Evolutionary conservation across 2,113 vertebrate species (phyloP).

Genomic region (Columbina picui): DNA sequence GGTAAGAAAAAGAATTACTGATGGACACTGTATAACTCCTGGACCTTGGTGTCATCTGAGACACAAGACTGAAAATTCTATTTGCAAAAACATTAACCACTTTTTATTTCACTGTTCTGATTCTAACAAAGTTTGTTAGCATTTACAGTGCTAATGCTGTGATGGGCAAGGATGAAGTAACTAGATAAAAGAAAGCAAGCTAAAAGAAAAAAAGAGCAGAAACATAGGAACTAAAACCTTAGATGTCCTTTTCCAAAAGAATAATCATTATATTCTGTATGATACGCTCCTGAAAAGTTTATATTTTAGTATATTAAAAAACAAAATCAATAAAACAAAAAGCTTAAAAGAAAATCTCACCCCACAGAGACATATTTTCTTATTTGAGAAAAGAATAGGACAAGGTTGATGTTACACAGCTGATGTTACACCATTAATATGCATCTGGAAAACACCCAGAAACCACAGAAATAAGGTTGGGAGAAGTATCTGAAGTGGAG

Average conservation of each 20-base stretch:
- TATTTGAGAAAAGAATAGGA: background rate
- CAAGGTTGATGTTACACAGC: background rate
- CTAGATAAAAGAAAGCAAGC: background rate
- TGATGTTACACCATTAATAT: background rate
- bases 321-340: background rate
- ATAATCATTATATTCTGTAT: background rate
- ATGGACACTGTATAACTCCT: background rate
- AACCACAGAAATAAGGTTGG: rapidly evolving
- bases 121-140: background rate
- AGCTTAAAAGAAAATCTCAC: background rate
- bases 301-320: background rate
- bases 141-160: background rate
- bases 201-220: background rate
- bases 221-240: background rate
- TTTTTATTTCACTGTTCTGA: background rate
- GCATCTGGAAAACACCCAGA: background rate
- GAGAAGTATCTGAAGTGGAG: background rate
- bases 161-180: background rate
- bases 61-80: background rate
- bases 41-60: background rate
- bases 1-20: background rate
- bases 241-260: background rate
- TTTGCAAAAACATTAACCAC: background rate
- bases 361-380: background rate
- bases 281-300: rapidly evolving